A percentile compares a stretch with the other conserved stretches of the same genome.
phyloP scores from a whole-genome alignment of 2,113 vertebrate genomes.

The Phalacrocorax pelagicus region DNA sequence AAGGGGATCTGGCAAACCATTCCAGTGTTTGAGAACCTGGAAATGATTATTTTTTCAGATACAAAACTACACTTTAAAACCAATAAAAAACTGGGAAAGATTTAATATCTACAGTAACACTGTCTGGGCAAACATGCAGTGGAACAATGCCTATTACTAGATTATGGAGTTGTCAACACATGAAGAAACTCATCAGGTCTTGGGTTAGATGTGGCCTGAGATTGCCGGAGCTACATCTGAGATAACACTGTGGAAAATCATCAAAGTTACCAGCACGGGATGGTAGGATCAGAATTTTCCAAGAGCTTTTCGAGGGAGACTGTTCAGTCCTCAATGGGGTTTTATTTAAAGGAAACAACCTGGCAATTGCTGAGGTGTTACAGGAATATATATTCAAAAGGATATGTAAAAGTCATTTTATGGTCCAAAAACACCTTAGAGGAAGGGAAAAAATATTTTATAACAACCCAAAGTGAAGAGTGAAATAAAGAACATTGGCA shows the following conservation, averaged over 20 bases:
- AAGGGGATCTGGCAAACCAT: neutral
- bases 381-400: neutral
- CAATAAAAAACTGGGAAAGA: neutral
- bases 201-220: neutral
- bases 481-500: neutral
- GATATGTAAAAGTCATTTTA: neutral
- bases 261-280: neutral
- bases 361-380: neutral
- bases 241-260: neutral
- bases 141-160: neutral
- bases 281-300: neutral
- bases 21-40: neutral
- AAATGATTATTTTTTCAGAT: neutral
- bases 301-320: neutral
- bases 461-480: neutral
- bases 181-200: neutral
- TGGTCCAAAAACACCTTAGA: neutral
- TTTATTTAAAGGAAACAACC: conserved; percentile 1
- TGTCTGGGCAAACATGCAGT: neutral
- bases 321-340: neutral
- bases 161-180: neutral
- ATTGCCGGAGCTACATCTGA: neutral
- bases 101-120: neutral
- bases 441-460: neutral
- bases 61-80: neutral